Base-by-base conservation (phyloP, 2,888 invertebrate species). In the Anodontia alba region DNA sequence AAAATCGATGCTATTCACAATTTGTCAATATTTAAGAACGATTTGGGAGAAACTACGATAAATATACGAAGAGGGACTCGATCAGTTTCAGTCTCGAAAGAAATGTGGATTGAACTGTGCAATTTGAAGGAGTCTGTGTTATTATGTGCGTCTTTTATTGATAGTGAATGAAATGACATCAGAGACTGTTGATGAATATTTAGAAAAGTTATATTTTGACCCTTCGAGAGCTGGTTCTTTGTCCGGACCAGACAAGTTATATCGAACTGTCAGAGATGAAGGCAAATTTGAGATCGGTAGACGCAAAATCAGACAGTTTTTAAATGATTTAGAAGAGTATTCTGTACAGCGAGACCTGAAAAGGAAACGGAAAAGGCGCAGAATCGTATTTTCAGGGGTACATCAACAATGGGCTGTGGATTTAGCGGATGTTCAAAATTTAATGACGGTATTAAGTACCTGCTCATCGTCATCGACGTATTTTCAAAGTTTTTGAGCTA, bases 401-500 rank as follows among this genome's bases (percentile, higher is more conserved):
- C 51, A 75, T 23, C 20, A 36, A 31, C 68, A 75, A 36, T 75
- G 75, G 75, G 75, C 23, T 12, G 33, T 36, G 0, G 75, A 75
- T 36, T 36, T 75, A 68, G 75, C 75, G 2, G 46, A 46, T 36
- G 75, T 75, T 51, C 29, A n/a, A 23, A 75, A 69, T 33, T 49
- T n/a, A 75, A 75, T 51, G 38, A 75, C 33, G 75, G 68, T n/a
- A 68, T 75, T 3, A 68, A 69, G 3, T 75, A 68, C 36, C n/a
- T 75, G 33, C 36, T 75, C 1, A 51, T 68, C 0, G 75, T 38
- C 7, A 51, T 75, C 2, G 75, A 75, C 29, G 36, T 69, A n/a
- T 75, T 75, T 75, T 75, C 75, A n/a, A 75, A 75, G 51, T 75
- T 68, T 51, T 36, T 75, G 3, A 49, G 72, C 71, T 26, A 46